Conservation (phyloP, 64 coral and sea anemone genomes). For the Trachythela sp. region DNA sequence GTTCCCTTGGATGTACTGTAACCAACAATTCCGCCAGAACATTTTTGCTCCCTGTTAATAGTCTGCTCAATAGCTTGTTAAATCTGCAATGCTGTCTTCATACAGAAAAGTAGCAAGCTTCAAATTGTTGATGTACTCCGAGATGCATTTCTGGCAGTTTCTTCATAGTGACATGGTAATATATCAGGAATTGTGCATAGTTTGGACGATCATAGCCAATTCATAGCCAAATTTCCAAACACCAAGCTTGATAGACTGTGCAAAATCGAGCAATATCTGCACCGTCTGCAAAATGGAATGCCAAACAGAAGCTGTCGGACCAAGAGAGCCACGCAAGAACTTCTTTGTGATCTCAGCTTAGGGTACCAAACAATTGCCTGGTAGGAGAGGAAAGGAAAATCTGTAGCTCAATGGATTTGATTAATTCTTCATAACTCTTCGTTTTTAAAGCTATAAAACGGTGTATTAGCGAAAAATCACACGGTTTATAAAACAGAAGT, state of each 20-base stretch:
- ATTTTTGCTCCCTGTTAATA: neutral
- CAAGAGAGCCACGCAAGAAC: too few species aligned
- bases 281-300: neutral
- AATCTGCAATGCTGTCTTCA: too few species aligned
- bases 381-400: neutral
- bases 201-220: conserved; percentile 23
- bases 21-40: neutral
- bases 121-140: neutral
- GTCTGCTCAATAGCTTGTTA: neutral
- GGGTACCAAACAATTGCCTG: neutral
- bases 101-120: neutral
- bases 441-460: neutral
- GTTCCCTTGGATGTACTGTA: neutral
- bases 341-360: neutral
- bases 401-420: neutral
- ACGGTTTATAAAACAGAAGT: too few species aligned
- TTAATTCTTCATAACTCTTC: neutral
- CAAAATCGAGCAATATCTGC: conserved; percentile 38
- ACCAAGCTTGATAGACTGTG: conserved; percentile 30
- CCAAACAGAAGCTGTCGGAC: too few species aligned
- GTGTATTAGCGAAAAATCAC: too few species aligned
- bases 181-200: conserved; percentile 13
- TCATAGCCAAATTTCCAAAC: conserved; percentile 40
- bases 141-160: neutral
- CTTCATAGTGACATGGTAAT: neutral